phyloP scores from a whole-genome alignment of 2,888 invertebrate genomes.

The Horisme vitalbata region DNA sequence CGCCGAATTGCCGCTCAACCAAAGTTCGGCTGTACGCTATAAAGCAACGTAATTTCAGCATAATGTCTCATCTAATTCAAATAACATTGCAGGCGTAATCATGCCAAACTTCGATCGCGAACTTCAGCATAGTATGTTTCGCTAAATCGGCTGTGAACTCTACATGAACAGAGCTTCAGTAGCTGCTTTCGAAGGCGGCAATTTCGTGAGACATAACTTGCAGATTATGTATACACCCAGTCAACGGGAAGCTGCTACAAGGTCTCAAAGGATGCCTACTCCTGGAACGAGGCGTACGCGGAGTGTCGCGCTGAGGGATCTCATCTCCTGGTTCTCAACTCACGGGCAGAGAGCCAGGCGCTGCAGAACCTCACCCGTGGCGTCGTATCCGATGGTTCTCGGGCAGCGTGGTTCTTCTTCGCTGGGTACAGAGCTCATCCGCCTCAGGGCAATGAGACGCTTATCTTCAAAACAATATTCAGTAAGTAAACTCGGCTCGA shows the following conservation, averaged over 20 bases:
- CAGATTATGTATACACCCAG: slow-evolving; percentile 51
- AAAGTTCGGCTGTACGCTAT: too few relatives aligned
- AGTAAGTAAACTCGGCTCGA: too few relatives aligned
- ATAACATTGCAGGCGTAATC: too few relatives aligned
- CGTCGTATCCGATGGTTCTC: slow-evolving; percentile 16
- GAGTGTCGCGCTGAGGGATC: slow-evolving; percentile 56
- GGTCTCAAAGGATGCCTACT: slow-evolving; percentile 39
- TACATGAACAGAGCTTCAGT: too few relatives aligned
- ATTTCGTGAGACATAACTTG: too few relatives aligned
- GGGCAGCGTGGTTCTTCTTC: slow-evolving; percentile 46
- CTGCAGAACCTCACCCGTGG: slow-evolving; percentile 42
- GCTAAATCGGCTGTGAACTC: too few relatives aligned
- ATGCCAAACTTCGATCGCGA: too few relatives aligned
- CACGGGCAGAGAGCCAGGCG: slow-evolving; percentile 46
- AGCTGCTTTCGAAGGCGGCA: too few relatives aligned
- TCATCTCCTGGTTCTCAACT: slow-evolving; percentile 59
- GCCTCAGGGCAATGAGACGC: slow-evolving; percentile 36
- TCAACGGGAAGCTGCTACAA: slow-evolving; percentile 60
- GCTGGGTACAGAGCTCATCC: slow-evolving; percentile 56
- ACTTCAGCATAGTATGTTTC: too few relatives aligned
- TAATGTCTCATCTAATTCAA: too few relatives aligned
- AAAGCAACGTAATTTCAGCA: too few relatives aligned
- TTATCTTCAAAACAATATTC: slow-evolving; percentile 60
- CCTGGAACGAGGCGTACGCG: slow-evolving; percentile 61
- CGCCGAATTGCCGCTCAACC: too few relatives aligned